Percentiles rank a stretch among this genome's conserved stretches.
Conservation (phyloP, 2,113 vertebrate species). For the Sapayoa aenigma region DNA sequence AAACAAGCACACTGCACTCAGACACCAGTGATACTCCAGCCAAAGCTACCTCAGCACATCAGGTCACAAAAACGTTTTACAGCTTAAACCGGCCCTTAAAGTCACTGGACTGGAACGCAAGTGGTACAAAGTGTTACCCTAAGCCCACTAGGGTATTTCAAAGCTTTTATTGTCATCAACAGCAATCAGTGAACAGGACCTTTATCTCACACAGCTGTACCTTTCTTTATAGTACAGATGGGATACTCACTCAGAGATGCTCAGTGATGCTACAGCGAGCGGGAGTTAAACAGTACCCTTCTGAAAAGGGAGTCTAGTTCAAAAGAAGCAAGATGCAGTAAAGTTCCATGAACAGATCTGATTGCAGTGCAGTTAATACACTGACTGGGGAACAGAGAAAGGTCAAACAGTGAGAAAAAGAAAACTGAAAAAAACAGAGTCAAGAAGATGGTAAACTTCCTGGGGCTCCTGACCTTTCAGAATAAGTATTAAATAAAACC, state of each 20-base stretch:
- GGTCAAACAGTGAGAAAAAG: not conserved
- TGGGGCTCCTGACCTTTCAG: not conserved
- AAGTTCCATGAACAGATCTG: not conserved
- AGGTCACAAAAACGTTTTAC: not conserved
- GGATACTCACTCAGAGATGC: not conserved
- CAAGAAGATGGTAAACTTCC: not conserved
- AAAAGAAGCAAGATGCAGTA: not conserved
- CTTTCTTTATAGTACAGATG: not conserved
- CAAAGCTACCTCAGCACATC: not conserved
- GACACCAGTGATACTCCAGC: not conserved
- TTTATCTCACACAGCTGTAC: not conserved
- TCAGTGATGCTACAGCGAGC: not conserved
- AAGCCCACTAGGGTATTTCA: not conserved
- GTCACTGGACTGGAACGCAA: not conserved
- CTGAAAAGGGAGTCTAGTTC: not conserved
- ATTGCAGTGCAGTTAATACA: not conserved
- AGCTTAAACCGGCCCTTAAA: not conserved
- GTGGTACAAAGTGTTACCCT: not conserved
- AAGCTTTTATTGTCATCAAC: not conserved
- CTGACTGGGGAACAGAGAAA: not conserved
- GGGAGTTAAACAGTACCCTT: not conserved
- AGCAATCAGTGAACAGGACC: not conserved
- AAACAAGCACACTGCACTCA: not conserved
- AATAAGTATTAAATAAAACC: conserved; percentile 23
- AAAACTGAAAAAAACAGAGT: not conserved